These are phyloP conservation scores for Troides oblongomaculatus DNA, from an alignment of 2,888 invertebrate genomes.

Conservation along the genomic window DNA sequence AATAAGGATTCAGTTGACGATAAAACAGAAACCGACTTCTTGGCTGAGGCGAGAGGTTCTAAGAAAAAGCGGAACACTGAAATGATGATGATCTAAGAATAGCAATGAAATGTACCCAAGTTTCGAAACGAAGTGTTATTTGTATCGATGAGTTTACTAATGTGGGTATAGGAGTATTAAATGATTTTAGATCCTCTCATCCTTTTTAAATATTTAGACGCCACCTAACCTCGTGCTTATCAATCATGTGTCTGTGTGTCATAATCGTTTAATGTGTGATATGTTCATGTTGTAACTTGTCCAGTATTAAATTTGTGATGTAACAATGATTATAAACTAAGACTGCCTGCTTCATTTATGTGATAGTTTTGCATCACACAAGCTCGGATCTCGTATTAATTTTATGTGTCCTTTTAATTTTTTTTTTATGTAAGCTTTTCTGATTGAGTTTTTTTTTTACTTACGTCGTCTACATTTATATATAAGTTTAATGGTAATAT, in stretches of 20 bases:
- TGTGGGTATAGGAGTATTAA: no score
- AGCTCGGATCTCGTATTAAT: conserved; percentile 48
- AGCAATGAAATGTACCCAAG: no score
- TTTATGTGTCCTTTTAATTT: conserved; percentile 30
- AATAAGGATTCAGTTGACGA: background rate
- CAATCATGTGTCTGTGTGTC: background rate
- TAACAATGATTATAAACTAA: conserved; percentile 40
- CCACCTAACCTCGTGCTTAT: background rate
- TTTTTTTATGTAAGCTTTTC: conserved; percentile 27
- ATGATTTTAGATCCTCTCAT: no score
- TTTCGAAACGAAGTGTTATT: no score
- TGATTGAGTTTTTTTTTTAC: conserved; percentile 33
- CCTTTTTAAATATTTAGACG: background rate
- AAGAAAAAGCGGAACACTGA: no score
- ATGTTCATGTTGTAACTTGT: conserved; percentile 51
- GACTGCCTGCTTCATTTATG: conserved; percentile 47
- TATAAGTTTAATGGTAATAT: conserved; percentile 26
- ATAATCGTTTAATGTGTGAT: conserved; percentile 44
- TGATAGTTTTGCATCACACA: conserved; percentile 44
- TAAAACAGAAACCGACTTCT: background rate
- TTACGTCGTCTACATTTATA: conserved; percentile 35
- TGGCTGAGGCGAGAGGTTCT: background rate
- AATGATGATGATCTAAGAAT: no score
- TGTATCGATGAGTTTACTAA: no score
- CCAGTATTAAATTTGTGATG: conserved; percentile 60